phyloP scores from a whole-genome alignment of 2,113 vertebrate genomes.

The Gymnogyps californianus region DNA sequence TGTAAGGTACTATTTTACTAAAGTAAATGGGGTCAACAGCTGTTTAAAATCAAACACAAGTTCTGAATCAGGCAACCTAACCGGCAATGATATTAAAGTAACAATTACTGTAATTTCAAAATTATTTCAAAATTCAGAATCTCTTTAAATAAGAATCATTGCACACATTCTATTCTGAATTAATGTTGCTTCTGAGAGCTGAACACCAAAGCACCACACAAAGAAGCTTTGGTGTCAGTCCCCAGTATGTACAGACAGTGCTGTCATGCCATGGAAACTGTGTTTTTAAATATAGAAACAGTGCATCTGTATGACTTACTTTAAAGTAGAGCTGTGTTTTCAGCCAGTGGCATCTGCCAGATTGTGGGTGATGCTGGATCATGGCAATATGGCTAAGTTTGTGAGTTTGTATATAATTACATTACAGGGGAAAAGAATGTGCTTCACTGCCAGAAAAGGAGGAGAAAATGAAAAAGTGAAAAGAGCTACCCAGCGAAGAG shows the following conservation, averaged over 20 bases:
- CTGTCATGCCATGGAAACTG: slow-evolving; percentile 32
- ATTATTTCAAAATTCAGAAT: background rate
- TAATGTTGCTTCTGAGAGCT: background rate
- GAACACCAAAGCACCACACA: background rate
- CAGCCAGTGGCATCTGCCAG: slow-evolving; percentile 13
- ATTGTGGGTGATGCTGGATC: slow-evolving; percentile 32
- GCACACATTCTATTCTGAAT: background rate
- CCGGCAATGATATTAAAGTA: background rate
- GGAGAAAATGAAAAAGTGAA: background rate
- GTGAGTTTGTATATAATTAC: slow-evolving; percentile 23
- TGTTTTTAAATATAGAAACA: slow-evolving; percentile 44
- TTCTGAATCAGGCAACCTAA: background rate
- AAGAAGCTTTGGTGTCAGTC: background rate
- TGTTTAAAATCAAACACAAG: background rate
- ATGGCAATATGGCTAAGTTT: slow-evolving; percentile 17
- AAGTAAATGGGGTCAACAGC: background rate
- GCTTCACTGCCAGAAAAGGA: background rate
- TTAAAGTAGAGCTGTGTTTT: slow-evolving; percentile 36
- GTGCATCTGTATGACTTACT: slow-evolving; percentile 12
- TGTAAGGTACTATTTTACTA: background rate
- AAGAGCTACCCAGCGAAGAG: background rate
- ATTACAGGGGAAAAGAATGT: background rate
- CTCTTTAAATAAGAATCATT: background rate
- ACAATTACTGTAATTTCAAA: background rate
- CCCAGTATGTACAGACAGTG: background rate